Evolutionary conservation across 2,113 vertebrate species (phyloP), one percentile per base, ranked within the genome.

Genomic region (Ciconia stormi): DNA sequence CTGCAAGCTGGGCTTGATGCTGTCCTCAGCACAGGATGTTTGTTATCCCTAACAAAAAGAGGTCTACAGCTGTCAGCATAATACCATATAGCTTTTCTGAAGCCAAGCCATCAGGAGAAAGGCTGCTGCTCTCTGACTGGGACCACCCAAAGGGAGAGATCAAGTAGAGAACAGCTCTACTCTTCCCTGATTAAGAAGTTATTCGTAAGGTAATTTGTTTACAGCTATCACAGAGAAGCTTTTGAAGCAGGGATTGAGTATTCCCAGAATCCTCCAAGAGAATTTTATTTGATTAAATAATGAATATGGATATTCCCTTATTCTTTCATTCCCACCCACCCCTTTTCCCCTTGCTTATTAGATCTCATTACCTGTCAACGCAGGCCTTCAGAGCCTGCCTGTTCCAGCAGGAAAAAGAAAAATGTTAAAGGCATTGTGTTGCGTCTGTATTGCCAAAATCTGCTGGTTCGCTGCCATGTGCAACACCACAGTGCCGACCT

Each of bases 111-210:
- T 97, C 96, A 91, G 95, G 92, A 96, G 80, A 93, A 97, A 97
- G 95, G 94, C 96, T 77, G 97, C 93, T 46, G 95, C 94, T 98
- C 78, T 97, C 97, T 96, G 96, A 89, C 97, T 97, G 98, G 94
- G 98, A 98, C 98, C 98, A 98, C 98, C 98, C 98, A 98, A 98
- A 98, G 98, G 98, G 98, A 97, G 80, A 97, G 97, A 98, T 97
- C 98, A 97, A 98, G 98, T 96, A 91, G 87, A 97, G 94, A 98
- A 97, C 95, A 88, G 92, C 62, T 87, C 92, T 93, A 95, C 97
- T 97, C 94, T 98, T 97, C 86, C 95, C 97, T 98, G 97, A 98
- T 98, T 98, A 98, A 98, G 98, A 98, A 98, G 98, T 98, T 98
- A 98, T 96, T 97, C 47, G 3, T 79, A 96, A 98, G 92, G 88